Evolutionary conservation across 2,888 invertebrate species (phyloP), one percentile per base, ranked within the genome.

Genomic region (Mystacides longicornis): DNA sequence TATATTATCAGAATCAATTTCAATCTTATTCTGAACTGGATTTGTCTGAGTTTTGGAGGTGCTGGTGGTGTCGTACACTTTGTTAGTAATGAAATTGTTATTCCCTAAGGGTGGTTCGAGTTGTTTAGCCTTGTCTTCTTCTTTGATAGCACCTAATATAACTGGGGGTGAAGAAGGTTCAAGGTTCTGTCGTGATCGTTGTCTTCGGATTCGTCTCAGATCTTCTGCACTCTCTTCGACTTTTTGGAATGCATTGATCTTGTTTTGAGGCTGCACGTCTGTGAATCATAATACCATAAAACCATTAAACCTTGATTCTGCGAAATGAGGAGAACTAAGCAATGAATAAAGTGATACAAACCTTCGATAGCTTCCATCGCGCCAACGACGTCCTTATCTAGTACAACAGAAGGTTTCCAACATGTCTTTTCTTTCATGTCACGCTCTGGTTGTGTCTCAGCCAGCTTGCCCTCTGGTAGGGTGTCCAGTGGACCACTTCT

Each of bases 1-100:
- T 27, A 93, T 88, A 64, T 93, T 93, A 64, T 93, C 93, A 2
- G 91, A 89, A 69, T 93, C 93, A 42, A 93, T 90, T 67, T 92
- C 91, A 11, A 86, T 83, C 43, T 56, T 56, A 42, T 56, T 52
- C 1, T 45, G 50, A 4, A 33, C 45, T 11, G 55, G 67, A 23
- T 16, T 23, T 23, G 2, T 23, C 7, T 22, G 22, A 4, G 46
- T 7, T 23, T n/a, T 22, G 22, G 48, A 3, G 11, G 9, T 48
- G 21, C 14, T 18, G 14, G 22, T 23, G 14, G 18, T 21, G 3
- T 18, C 16, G 14, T 23, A n/a, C 2, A 5, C 23, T 18, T n/a
- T n/a, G 23, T n/a, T 21, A 22, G 23, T 23, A 16, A 48, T 68
- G 7, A n/a, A 18, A 2, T 27, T 45, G 19, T 68, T 70, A 22